Evolutionary conservation across 2,797 vertebrate species (phyloP).

Genomic region (Pangasius mekongensis): DNA sequence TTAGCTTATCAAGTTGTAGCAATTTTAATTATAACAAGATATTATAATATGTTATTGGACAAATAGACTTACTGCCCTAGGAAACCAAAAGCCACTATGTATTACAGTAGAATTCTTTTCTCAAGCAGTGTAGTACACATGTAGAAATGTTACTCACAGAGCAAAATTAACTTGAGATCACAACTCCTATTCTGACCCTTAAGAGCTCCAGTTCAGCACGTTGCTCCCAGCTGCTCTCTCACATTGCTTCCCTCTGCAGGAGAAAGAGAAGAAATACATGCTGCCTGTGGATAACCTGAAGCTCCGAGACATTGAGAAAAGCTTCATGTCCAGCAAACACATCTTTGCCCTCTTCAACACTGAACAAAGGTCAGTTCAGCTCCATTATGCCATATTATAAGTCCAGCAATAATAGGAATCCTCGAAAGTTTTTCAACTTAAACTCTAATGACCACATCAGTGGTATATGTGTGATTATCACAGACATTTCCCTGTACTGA

Average conservation of each 20-base stretch:
- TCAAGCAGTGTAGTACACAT: not conserved
- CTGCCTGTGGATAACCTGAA: constrained; percentile 92
- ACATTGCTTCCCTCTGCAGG: constrained; percentile 63
- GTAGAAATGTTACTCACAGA: not conserved
- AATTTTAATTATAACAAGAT: not conserved
- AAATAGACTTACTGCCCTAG: not conserved
- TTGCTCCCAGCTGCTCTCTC: not conserved
- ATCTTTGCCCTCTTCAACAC: constrained; percentile 95
- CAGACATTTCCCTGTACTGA: not conserved
- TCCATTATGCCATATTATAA: not conserved
- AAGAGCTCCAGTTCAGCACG: not conserved
- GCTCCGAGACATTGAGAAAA: constrained; percentile 91
- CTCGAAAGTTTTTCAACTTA: not conserved
- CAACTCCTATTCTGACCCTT: not conserved
- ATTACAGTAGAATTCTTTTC: not conserved
- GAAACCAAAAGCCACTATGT: constrained; percentile 16
- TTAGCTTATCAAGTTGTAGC: not conserved
- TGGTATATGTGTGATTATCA: not conserved
- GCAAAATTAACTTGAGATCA: not conserved
- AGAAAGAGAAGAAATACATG: constrained; percentile 90
- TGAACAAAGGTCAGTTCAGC: constrained; percentile 83
- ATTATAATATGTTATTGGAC: constrained; percentile 18
- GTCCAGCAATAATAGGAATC: not conserved
- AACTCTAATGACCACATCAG: not conserved
- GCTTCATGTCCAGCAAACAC: constrained; percentile 97